Percentiles rank a stretch among this genome's conserved stretches.
Evolutionary conservation across 2,888 invertebrate genomes (phyloP).

Genomic region (Pinctada fucata): DNA sequence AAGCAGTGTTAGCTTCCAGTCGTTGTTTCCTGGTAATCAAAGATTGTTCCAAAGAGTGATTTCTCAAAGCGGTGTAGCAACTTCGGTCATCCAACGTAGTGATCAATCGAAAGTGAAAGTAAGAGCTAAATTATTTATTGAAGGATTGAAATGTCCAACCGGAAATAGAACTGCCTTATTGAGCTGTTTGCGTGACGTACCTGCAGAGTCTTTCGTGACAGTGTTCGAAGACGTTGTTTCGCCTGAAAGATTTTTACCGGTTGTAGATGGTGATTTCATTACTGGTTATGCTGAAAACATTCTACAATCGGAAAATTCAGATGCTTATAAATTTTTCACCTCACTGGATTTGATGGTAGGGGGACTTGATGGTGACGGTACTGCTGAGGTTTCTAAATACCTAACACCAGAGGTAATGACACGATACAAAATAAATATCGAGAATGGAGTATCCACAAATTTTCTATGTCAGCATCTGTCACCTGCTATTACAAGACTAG

Average conservation of each 20-base stretch:
- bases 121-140: too few relatives aligned
- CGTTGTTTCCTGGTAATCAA: neutral
- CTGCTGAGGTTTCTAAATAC: neutral
- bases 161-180: too few relatives aligned
- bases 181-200: too few relatives aligned
- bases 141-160: too few relatives aligned
- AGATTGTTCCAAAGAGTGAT: conserved; percentile 14
- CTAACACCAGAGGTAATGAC: too few relatives aligned
- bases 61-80: conserved; percentile 15
- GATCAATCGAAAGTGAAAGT: too few relatives aligned
- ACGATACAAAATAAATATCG: neutral
- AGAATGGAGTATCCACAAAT: neutral
- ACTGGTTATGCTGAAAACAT: neutral
- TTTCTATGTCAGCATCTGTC: conserved; percentile 1
- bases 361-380: neutral
- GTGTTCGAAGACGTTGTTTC: too few relatives aligned
- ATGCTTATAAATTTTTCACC: conserved; percentile 8
- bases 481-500: neutral
- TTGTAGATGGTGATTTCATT: conserved; percentile 15
- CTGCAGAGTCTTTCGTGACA: too few relatives aligned
- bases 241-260: neutral
- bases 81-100: neutral
- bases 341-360: conserved; percentile 19
- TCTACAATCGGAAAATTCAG: neutral
- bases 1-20: neutral